Evolutionary conservation across 2,113 vertebrate species (phyloP), one percentile per base, ranked within the genome.

Genomic region (Holacanthus passer): DNA sequence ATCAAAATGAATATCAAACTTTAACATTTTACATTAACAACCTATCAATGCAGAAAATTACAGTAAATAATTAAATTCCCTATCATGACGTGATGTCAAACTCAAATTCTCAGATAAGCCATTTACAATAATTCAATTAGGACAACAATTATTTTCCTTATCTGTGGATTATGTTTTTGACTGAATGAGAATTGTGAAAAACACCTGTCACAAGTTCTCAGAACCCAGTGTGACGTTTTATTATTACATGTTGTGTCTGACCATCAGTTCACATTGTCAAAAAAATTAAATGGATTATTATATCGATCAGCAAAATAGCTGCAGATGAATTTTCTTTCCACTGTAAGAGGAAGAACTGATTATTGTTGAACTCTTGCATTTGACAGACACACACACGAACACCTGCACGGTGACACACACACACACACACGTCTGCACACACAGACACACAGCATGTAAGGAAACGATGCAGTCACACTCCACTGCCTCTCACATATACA

Each of bases 401-500:
- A 63, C 31, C 20, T 39, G 32, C 4, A 52, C 7, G 7, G 62
- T 52, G n/a, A 70, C 39, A 50, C 62, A 59, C 32, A 41, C 17
- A 19, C 66, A 31, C 56, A 53, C 37, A 43, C 22, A n/a, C 48
- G 9, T 55, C 19, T 32, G 39, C 65, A 43, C 78, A 41, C 58
- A 77, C 9, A 63, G 2, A 19, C 45, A 76, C 67, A 76, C 80
- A 73, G 81, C 84, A 65, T 58, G 82, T 43, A 72, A 64, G 73
- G 72, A 82, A 64, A 74, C 31, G 20, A 29, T 17, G 66, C 68
- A 56, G 69, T 65, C 70, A 59, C 79, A 73, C 77, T 73, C 55
- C 60, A 56, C 68, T 73, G 77, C 76, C 32, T 45, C 82, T 71
- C 79, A 35, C 66, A 64, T 29, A 79, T 56, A 84, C 63, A 71